These are phyloP conservation scores for Tichodroma muraria DNA, from an alignment of 2,113 vertebrate species.

Conservation along the genomic window DNA sequence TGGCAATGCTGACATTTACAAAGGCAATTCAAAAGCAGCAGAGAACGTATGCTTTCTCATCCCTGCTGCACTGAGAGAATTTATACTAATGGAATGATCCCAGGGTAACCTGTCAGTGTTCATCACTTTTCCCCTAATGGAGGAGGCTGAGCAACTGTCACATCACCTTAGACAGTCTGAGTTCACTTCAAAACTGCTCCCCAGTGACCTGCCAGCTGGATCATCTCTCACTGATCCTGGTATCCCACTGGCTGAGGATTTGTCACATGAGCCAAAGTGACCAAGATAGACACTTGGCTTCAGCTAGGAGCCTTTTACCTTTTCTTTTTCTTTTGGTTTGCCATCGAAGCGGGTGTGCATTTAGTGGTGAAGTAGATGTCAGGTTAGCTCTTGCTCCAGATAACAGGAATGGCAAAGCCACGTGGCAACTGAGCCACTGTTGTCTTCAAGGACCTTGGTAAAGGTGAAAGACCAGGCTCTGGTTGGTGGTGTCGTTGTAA, in stretches of 20 bases:
- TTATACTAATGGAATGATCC: not conserved
- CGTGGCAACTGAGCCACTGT: not conserved
- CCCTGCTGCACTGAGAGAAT: not conserved
- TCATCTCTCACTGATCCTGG: not conserved
- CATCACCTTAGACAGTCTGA: not conserved
- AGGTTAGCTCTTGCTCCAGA: slow-evolving; percentile 8
- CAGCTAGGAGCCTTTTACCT: not conserved
- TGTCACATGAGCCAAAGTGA: not conserved
- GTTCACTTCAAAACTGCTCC: not conserved
- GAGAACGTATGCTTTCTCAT: not conserved
- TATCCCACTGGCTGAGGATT: not conserved
- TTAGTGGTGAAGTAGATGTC: not conserved
- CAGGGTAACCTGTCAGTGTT: slow-evolving; percentile 18
- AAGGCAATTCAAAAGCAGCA: not conserved
- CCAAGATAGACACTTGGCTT: not conserved
- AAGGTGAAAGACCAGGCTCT: not conserved
- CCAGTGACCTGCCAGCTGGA: not conserved
- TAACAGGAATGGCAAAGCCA: slow-evolving; percentile 30
- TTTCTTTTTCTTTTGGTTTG: slow-evolving; percentile 39
- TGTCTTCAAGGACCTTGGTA: not conserved
- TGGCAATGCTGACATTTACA: not conserved
- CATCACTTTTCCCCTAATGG: slow-evolving; percentile 14
- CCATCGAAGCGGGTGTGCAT: not conserved
- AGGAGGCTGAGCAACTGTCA: slow-evolving; percentile 1
- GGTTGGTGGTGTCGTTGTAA: slow-evolving; percentile 47